Conservation (phyloP, 2,888 invertebrate species). For the Pristionchus maxplancki region DNA sequence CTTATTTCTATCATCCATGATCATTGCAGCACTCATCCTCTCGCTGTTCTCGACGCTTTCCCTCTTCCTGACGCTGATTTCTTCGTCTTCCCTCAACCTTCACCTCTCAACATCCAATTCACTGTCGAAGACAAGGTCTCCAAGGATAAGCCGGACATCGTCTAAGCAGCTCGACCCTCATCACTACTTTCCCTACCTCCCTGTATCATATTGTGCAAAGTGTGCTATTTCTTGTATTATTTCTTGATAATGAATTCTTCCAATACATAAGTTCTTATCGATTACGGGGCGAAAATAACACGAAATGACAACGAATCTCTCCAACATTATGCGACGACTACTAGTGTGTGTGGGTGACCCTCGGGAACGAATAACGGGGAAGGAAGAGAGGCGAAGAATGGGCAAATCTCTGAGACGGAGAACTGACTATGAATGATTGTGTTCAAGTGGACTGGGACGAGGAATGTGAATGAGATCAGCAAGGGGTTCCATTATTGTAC, state of each 20-base stretch:
- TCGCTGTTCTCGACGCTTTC: constrained; percentile 14
- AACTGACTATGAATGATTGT: constrained; percentile 2
- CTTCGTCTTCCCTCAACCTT: constrained; percentile 38
- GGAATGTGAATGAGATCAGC: constrained; percentile 15
- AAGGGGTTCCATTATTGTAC: constrained; percentile 19
- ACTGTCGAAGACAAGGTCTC: constrained; percentile 5
- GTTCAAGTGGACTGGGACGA: neutral
- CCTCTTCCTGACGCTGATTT: constrained; percentile 5
- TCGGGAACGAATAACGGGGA: constrained; percentile 29
- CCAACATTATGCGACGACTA: constrained; percentile 21
- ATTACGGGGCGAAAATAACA: neutral
- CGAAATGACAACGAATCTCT: constrained; percentile 35
- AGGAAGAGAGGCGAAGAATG: constrained; percentile 8
- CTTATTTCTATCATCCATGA: neutral
- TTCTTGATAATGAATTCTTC: neutral
- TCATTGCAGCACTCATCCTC: constrained; percentile 15
- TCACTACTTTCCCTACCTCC: neutral
- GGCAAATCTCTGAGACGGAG: constrained; percentile 11
- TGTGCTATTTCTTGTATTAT: neutral
- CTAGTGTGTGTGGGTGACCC: constrained; percentile 22
- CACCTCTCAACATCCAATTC: neutral
- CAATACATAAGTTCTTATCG: neutral
- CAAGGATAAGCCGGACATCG: constrained; percentile 16
- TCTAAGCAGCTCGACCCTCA: neutral
- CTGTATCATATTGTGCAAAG: neutral